Evolutionary conservation across 1,140 invertebrate genomes (phyloP).

Genomic region (Pogonus chalceus): DNA sequence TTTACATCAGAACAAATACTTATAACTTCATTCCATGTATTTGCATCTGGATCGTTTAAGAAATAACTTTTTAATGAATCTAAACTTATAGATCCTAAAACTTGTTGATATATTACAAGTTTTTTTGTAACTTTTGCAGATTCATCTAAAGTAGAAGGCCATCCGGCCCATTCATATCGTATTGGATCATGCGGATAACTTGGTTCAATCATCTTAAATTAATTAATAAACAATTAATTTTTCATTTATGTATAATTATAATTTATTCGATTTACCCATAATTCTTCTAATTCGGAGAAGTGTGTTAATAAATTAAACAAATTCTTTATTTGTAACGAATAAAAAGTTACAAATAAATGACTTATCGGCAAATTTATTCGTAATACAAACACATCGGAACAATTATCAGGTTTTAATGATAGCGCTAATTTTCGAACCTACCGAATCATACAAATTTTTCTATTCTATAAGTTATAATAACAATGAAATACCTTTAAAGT

Average conservation of each 20-base stretch:
- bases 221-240: neutral
- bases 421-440: neutral
- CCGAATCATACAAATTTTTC: neutral
- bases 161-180: neutral
- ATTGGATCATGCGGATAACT: neutral
- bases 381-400: neutral
- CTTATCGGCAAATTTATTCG: neutral
- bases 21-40: neutral
- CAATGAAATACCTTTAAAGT: neutral
- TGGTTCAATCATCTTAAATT: neutral
- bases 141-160: neutral
- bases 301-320: neutral
- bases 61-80: neutral
- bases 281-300: neutral
- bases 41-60: neutral
- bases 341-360: neutral
- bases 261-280: neutral
- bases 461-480: neutral
- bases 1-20: neutral
- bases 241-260: neutral
- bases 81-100: neutral
- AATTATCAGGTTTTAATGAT: neutral
- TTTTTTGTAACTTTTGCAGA: neutral
- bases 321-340: neutral
- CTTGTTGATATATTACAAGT: neutral